Base-by-base conservation (phyloP, 2,797 vertebrate species). In the Apogon hyalosoma region DNA sequence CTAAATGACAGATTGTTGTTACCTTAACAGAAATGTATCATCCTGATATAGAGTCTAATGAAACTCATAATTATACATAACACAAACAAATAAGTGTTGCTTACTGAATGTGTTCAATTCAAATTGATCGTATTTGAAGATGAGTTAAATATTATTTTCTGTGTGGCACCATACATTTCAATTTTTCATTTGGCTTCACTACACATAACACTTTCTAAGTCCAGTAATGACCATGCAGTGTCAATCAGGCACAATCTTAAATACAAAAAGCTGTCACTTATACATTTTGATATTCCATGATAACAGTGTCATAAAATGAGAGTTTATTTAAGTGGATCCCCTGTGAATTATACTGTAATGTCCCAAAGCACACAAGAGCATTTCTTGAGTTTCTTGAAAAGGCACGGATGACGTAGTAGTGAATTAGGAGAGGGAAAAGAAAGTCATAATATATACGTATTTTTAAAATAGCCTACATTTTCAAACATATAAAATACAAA, bases 341-440 rank as follows among this genome's bases (percentile, higher is more conserved):
- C 7, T 55, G 21, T 70, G 40, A 63, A 48, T 51, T 43, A 61
- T 4, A 60, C 9, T 52, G 4, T 66, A 14, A 66, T 10, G 18
- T 70, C 73, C 54, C 48, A 72, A 19, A 76, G 33, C 4, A 33
- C 13, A 13, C 15, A 14, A 33, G 36, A 53, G 39, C 39, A 18
- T 8, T 54, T 41, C 7, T 6, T 38, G 14, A 15, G 18, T 52
- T 64, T 56, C 28, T 38, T 1, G 36, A 38, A 19, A 47, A 41
- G 13, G 24, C 11, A 0, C 38, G 13, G 67, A 51, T 36, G 12
- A 61, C 9, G 8, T n/a, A 45, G 3, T 53, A 39, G 11, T 60
- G n/a, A 64, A 55, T 33, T 7, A 28, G 19, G 21, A 52, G 53
- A 16, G 3, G 1, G 13, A 13, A 11, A 2, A 14, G 15, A 9